Conservation (phyloP, 2,888 invertebrate species). For the Lycocerus yunnanus region DNA sequence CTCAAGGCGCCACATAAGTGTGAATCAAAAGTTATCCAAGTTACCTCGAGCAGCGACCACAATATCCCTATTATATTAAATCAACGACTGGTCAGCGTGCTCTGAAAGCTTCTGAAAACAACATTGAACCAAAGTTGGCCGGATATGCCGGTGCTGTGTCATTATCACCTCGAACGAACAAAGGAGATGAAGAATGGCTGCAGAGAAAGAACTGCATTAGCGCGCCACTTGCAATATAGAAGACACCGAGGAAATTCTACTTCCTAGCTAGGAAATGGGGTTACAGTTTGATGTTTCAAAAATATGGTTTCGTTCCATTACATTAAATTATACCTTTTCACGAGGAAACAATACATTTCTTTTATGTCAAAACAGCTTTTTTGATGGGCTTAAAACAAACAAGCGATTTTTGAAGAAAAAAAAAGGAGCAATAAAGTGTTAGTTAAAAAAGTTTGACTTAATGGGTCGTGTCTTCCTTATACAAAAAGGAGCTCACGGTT, state of each 20-base stretch:
- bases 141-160: constrained; percentile 53
- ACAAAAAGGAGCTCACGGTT: not conserved
- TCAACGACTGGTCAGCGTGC: constrained; percentile 39
- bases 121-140: constrained; percentile 52
- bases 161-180: constrained; percentile 56
- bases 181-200: constrained; percentile 52
- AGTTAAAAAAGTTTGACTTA: not conserved
- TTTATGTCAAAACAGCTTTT: constrained; percentile 29
- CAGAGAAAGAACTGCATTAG: constrained; percentile 55
- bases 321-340: constrained; percentile 42
- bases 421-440: constrained; percentile 1
- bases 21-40: constrained; percentile 49
- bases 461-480: constrained; percentile 1
- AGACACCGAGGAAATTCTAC: constrained; percentile 27
- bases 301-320: constrained; percentile 48
- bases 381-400: constrained; percentile 30
- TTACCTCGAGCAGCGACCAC: constrained; percentile 51
- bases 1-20: constrained; percentile 51
- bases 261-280: constrained; percentile 45
- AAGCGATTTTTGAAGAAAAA: constrained; percentile 14
- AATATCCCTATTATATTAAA: constrained; percentile 55
- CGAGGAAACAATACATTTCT: constrained; percentile 36
- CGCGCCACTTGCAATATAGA: constrained; percentile 40
- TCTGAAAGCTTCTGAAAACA: constrained; percentile 48
- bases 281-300: constrained; percentile 48